These are phyloP conservation scores for Semaprochilodus insignis DNA, from an alignment of 2,797 vertebrate species.

Conservation along the genomic window DNA sequence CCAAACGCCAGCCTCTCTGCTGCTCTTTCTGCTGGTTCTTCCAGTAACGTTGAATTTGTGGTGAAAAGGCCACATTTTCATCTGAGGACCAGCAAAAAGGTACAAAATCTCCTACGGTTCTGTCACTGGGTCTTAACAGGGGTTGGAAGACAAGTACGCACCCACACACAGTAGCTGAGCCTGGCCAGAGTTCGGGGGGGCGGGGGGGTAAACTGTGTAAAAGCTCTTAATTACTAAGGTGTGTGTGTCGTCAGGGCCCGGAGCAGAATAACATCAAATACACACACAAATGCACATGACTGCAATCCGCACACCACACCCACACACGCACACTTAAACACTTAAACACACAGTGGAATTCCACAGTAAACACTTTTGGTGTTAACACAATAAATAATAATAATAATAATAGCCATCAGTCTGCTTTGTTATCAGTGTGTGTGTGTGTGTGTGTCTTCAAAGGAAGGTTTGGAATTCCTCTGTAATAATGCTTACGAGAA, in stretches of 20 bases:
- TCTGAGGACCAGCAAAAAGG: too few relatives aligned
- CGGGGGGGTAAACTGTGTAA: background rate
- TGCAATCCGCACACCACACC: too few relatives aligned
- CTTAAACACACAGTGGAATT: background rate
- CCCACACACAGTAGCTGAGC: constrained; percentile 42
- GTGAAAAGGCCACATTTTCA: too few relatives aligned
- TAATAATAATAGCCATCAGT: background rate
- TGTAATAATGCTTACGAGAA: background rate
- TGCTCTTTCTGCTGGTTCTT: too few relatives aligned
- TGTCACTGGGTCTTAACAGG: too few relatives aligned
- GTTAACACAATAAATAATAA: background rate
- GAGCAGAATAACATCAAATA: constrained; percentile 23
- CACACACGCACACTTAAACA: background rate
- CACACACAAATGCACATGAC: constrained; percentile 24
- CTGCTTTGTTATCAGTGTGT: background rate
- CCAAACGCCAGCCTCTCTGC: too few relatives aligned
- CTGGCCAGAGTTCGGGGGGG: background rate
- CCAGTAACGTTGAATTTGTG: too few relatives aligned
- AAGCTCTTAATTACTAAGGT: constrained; percentile 39
- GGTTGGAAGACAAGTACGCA: background rate
- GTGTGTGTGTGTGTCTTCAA: background rate
- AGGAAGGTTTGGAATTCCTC: constrained; percentile 2
- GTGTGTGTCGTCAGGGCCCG: constrained; percentile 19
- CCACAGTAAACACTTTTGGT: background rate
- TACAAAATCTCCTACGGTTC: too few relatives aligned